phyloP scores from a whole-genome alignment of 2,888 invertebrate genomes.

The Coelopa pilipes region DNA sequence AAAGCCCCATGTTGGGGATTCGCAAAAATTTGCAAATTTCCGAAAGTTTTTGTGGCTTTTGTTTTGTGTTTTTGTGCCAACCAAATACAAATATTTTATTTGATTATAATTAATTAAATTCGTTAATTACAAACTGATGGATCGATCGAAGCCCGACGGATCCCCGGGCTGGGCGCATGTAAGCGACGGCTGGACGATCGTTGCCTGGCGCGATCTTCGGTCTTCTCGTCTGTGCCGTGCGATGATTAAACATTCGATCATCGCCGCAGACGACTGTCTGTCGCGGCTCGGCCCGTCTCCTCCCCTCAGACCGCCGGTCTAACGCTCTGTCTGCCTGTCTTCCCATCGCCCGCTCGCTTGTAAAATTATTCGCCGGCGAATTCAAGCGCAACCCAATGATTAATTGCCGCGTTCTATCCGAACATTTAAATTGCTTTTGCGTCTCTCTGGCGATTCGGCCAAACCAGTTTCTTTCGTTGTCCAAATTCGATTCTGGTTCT shows the following conservation, averaged over 20 bases:
- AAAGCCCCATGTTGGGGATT: not conserved
- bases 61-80: constrained; percentile 2
- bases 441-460: constrained; percentile 29
- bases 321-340: not conserved
- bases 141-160: constrained; percentile 11
- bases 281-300: too few relatives aligned
- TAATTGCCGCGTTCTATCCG: constrained; percentile 39
- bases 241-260: constrained; percentile 17
- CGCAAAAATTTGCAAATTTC: constrained; percentile 32
- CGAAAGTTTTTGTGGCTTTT: not conserved
- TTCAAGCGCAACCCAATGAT: constrained; percentile 37
- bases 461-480: constrained; percentile 26
- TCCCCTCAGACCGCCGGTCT: constrained; percentile 1
- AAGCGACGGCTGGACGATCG: not conserved
- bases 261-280: not conserved
- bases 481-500: constrained; percentile 14
- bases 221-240: not conserved
- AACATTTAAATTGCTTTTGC: constrained; percentile 36
- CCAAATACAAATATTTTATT: constrained; percentile 31
- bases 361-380: constrained; percentile 1
- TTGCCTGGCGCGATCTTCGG: not conserved
- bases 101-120: constrained; percentile 41
- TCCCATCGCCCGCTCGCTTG: too few relatives aligned
- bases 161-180: not conserved
- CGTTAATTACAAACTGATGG: constrained; percentile 37